Evolutionary conservation across 2,113 vertebrate genomes (phyloP), one percentile per base, ranked within the genome.

Genomic region (Peromyscus maniculatus): DNA sequence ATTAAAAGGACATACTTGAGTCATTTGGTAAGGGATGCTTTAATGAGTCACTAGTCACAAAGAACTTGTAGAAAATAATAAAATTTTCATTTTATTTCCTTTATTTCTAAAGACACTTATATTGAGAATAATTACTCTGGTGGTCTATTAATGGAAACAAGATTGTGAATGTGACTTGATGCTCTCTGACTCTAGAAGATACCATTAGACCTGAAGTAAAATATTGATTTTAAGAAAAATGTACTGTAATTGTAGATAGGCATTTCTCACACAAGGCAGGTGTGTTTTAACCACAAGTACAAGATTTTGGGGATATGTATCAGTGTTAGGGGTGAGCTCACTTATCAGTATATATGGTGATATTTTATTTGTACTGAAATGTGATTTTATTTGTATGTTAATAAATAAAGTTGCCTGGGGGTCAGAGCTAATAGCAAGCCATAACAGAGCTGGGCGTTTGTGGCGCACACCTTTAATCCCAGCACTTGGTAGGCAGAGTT

Each of bases 181-280:
- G 0, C 6, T 31, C 43, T 52, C 24, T 88, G 28, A 66, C 57
- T 66, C 86, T 93, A 36, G 57, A 88, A 36, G 5, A 2, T 52
- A 5, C 67, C 57, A 39, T 88, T 6, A 4, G 36, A 8, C 82
- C 33, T 91, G 62, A 52, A 93, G 59, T 4, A 87, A 82, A 66
- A 72, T 77, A 31, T 86, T 55, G 83, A 93, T 36, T 59, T 96
- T 93, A 87, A 82, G 75, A 74, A 89, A 82, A 74, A 17, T 13
- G 9, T 9, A 52, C 39, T 74, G 17, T 17, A 52, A 7, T 78
- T 93, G 11, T 0, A 62, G 8, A 31, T 43, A 21, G 16, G 24
- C 5, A 90, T 39, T 86, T 7, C 26, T 16, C 57, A 21, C 8
- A 33, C 33, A 59, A 52, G 59, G 24, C 57, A 72, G 19, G 9